Conservation (phyloP, 1,140 invertebrate genomes). For the Calosoma granatense region DNA sequence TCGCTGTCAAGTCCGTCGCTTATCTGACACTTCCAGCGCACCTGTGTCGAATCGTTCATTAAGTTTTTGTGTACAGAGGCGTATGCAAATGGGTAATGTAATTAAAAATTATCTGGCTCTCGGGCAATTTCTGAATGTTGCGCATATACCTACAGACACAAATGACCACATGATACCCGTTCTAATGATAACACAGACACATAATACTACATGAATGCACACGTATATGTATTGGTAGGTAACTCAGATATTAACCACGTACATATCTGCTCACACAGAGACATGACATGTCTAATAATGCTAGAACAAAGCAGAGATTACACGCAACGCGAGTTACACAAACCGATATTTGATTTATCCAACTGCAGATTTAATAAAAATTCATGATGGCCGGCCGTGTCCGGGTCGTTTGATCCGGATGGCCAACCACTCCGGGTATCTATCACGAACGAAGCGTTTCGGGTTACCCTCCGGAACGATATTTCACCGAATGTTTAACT, state of each 20-base stretch:
- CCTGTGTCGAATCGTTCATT: background rate
- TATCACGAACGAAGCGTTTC: background rate
- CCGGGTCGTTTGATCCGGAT: background rate
- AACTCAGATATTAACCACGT: too few species aligned
- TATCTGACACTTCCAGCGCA: background rate
- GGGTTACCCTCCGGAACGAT: background rate
- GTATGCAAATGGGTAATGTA: background rate
- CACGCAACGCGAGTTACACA: too few species aligned
- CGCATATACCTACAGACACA: too few species aligned
- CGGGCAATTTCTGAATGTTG: background rate
- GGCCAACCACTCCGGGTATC: background rate
- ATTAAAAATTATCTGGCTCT: background rate
- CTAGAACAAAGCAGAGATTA: background rate
- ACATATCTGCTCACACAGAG: too few species aligned
- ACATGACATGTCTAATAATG: background rate
- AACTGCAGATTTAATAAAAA: background rate
- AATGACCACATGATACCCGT: too few species aligned
- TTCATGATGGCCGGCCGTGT: background rate
- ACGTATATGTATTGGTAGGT: too few species aligned
- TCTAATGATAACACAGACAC: too few species aligned
- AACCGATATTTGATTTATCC: background rate
- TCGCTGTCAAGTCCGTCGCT: background rate
- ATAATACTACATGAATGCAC: too few species aligned
- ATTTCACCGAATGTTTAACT: background rate
- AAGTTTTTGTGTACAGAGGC: background rate